Evolutionary conservation across 2,888 invertebrate species (phyloP), one percentile per base, ranked within the genome.

Genomic region (Dasysyrphus albostriatus): DNA sequence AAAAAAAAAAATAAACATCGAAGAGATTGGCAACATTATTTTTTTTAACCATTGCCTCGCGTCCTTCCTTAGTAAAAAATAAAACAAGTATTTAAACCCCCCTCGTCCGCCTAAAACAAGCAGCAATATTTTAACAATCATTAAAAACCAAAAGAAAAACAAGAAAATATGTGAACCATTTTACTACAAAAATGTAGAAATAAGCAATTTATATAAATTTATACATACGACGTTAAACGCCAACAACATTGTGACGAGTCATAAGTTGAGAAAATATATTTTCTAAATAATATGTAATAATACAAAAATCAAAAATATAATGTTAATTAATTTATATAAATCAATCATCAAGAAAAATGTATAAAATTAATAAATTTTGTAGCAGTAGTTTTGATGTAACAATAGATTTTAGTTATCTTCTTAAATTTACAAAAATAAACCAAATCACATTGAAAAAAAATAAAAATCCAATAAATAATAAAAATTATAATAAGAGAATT

Each of bases 101-200:
- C 63, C 19, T 32, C 65, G 44, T 72, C 58, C 58, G 75, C 44
- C 72, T 73, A 44, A 67, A 70, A 39, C 37, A 61, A 75, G 59
- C 59, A 84, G 84, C 84, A 84, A 84, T 84, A 84, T 76, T 81
- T 81, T 73, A 61, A 75, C 56, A 80, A 80, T 76, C 67, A 75
- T 34, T 24, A 42, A 75, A 63, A 56, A 61, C 6, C 58, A 44
- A 29, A 16, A 54, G 8, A 69, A 42, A 56, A 65, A 34, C 10
- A 44, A 47, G 10, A 32, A 83, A 81, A 44, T 59, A 81, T 81
- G 72, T 81, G 65, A 80, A 75, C 32, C 29, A 47, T 69, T 72
- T 76, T 61, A 63, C 56, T 37, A 73, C 44, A 72, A 8, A 61
- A 54, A 61, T 76, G 76, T 81, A 81, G 59, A 69, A 54, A 59